These are phyloP conservation scores for Scaptomyza hsui DNA, from an alignment of 1,140 invertebrate species.

Conservation along the genomic window DNA sequence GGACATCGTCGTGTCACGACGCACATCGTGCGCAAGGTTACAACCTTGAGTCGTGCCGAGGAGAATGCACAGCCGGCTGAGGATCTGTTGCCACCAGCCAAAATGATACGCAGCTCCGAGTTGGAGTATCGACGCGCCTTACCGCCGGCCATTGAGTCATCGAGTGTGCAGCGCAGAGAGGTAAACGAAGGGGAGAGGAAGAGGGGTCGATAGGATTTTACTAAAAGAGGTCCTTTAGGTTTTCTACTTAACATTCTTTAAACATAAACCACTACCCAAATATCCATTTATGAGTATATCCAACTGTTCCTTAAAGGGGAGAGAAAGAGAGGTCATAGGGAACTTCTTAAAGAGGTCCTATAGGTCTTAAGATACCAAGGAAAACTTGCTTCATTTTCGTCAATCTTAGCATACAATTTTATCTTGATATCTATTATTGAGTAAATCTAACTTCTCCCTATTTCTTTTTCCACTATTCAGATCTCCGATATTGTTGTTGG, in stretches of 20 bases:
- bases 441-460: background rate
- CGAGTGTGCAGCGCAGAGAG: conserved; percentile 69
- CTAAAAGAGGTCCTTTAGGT: background rate
- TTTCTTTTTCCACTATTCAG: conserved; percentile 85
- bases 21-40: conserved; percentile 94
- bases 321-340: no score
- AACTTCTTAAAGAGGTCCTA: no score
- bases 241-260: no score
- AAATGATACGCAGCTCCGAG: conserved; percentile 78
- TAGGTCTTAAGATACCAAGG: no score
- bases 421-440: background rate
- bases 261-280: background rate
- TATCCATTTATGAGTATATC: no score
- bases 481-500: conserved; percentile 99
- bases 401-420: background rate
- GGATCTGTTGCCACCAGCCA: conserved; percentile 85
- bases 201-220: background rate
- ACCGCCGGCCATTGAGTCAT: conserved; percentile 74
- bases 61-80: conserved; percentile 91
- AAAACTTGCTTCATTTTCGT: conserved; percentile 38
- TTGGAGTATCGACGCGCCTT: conserved; percentile 86
- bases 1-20: conserved; percentile 92
- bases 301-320: no score
- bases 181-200: conserved; percentile 40
- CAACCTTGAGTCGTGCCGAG: conserved; percentile 94